Evolutionary conservation across 2,113 vertebrate species (phyloP).

Genomic region (Phalacrocorax pelagicus): DNA sequence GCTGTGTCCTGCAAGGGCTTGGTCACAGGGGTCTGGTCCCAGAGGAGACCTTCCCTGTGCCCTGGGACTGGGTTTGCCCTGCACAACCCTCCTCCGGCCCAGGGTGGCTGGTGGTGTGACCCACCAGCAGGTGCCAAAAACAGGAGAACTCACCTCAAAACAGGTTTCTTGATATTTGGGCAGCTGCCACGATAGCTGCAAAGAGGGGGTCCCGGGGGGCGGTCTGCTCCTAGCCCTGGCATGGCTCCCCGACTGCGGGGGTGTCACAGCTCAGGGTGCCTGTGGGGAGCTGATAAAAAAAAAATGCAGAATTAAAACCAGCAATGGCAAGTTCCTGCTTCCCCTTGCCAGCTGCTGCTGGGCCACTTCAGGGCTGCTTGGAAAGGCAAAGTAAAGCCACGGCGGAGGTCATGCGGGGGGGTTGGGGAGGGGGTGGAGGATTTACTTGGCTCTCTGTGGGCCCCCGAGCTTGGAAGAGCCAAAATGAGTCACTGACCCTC

Average conservation of each 20-base stretch:
- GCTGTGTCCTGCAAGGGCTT: not conserved
- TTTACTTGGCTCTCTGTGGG: not conserved
- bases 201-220: fast-evolving
- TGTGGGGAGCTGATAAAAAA: not conserved
- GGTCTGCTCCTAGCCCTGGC: not conserved
- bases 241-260: fast-evolving
- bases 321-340: not conserved
- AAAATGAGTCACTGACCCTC: not conserved
- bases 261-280: not conserved
- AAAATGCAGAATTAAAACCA: not conserved
- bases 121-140: not conserved
- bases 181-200: not conserved
- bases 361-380: not conserved
- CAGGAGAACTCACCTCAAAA: not conserved
- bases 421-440: too few relatives aligned
- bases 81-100: not conserved
- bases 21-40: fast-evolving
- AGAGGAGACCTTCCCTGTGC: fast-evolving
- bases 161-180: not conserved
- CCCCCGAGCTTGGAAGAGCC: not conserved
- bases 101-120: not conserved
- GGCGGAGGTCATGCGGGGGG: not conserved
- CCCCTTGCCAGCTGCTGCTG: fast-evolving
- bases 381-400: not conserved
- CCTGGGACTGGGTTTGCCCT: not conserved